Conservation (phyloP, 2,888 invertebrate species). For the Leucophora obtusa region DNA sequence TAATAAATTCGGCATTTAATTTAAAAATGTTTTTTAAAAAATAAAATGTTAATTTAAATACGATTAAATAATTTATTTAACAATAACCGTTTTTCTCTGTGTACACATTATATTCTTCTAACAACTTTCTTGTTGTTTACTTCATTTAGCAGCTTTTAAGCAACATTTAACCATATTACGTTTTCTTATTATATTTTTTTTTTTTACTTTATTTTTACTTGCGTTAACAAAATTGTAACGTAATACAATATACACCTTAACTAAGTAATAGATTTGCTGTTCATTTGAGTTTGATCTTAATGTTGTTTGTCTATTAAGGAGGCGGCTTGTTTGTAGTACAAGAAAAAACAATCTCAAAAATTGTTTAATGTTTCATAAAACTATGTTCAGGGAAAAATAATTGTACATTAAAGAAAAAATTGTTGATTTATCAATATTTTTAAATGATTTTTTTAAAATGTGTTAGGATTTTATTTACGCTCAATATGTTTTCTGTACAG, state of each 20-base stretch:
- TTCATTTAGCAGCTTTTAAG: conserved; percentile 51
- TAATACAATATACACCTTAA: conserved; percentile 49
- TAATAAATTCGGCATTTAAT: no score
- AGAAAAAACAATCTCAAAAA: conserved; percentile 30
- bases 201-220: conserved; percentile 30
- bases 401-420: conserved; percentile 46
- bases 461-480: conserved; percentile 24
- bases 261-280: conserved; percentile 17
- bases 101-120: conserved; percentile 11
- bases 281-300: conserved; percentile 3
- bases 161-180: conserved; percentile 30
- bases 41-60: no score
- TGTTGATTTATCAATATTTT: conserved; percentile 51
- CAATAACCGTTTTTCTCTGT: no score
- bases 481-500: conserved; percentile 57
- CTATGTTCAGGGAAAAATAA: conserved; percentile 11
- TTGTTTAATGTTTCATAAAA: conserved; percentile 62
- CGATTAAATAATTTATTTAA: no score
- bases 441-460: conserved; percentile 18
- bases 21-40: no score
- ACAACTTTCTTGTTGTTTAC: conserved; percentile 28
- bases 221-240: conserved; percentile 59
- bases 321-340: conserved; percentile 13
- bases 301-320: conserved; percentile 7
- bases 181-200: conserved; percentile 10